Conservation (phyloP, 1,140 invertebrate species). For the Ips nitidus region DNA sequence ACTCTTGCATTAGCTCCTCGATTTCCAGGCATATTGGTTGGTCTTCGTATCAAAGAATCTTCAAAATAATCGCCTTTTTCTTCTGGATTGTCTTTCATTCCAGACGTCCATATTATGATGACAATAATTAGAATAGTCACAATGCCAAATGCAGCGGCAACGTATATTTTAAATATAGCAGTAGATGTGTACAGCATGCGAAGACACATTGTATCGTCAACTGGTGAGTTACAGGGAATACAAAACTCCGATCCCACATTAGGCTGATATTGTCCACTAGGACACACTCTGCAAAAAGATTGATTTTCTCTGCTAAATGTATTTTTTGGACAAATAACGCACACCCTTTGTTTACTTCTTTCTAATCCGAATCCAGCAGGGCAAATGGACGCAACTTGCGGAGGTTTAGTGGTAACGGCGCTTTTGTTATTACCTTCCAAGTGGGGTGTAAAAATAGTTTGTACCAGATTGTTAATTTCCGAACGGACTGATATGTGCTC, state of each 20-base stretch:
- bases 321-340: slow-evolving; percentile 46
- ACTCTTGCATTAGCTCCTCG: too few relatives aligned
- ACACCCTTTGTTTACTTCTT: slow-evolving; percentile 42
- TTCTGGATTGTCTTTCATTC: slow-evolving; percentile 6
- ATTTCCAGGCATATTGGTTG: too few relatives aligned
- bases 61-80: neutral
- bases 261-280: slow-evolving; percentile 46
- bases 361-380: slow-evolving; percentile 45
- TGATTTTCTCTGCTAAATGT: slow-evolving; percentile 43
- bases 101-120: slow-evolving; percentile 37
- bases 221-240: slow-evolving; percentile 43
- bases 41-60: too few relatives aligned
- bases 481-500: slow-evolving; percentile 44
- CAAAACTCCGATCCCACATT: slow-evolving; percentile 43
- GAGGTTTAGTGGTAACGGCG: slow-evolving; percentile 34
- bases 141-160: slow-evolving; percentile 39
- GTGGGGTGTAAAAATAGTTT: slow-evolving; percentile 36
- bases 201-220: slow-evolving; percentile 47
- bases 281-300: slow-evolving; percentile 46
- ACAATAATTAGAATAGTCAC: slow-evolving; percentile 35
- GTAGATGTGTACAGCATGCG: slow-evolving; percentile 42
- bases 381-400: slow-evolving; percentile 43
- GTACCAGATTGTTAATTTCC: slow-evolving; percentile 39
- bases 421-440: slow-evolving; percentile 18
- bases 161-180: slow-evolving; percentile 42